These are phyloP conservation scores for Sturnira hondurensis DNA, from an alignment of 2,113 vertebrate genomes.

Conservation along the genomic window DNA sequence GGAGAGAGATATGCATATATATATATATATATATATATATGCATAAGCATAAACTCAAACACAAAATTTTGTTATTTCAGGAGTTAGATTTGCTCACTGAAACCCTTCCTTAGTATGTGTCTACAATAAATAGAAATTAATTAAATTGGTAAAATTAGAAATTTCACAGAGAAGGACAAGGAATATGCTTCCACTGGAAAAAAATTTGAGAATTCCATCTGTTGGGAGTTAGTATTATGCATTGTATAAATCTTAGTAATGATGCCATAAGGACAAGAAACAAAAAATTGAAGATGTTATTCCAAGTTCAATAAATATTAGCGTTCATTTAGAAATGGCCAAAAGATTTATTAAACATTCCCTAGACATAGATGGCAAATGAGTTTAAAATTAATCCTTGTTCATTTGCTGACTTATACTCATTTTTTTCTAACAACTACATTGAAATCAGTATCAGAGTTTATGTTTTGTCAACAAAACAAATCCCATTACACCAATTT, in stretches of 20 bases:
- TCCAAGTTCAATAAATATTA: neutral
- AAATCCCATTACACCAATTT: neutral
- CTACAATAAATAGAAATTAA: neutral
- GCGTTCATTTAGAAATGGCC: neutral
- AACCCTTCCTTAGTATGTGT: neutral
- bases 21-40: neutral
- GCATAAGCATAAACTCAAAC: neutral
- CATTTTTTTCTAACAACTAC: neutral
- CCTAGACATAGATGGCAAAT: neutral
- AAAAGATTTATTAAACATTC: neutral
- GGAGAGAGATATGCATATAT: too few relatives aligned
- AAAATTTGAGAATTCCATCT: neutral
- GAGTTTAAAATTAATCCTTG: neutral
- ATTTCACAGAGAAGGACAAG: neutral
- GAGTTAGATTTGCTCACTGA: neutral
- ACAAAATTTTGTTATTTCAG: neutral
- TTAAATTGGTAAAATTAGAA: neutral
- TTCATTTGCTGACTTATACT: conserved; percentile 8
- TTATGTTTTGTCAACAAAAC: neutral
- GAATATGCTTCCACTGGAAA: neutral
- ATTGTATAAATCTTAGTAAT: neutral
- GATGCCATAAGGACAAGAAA: neutral
- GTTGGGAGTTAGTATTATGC: neutral
- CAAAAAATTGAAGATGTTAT: neutral
- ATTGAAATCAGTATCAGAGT: neutral